Conservation (phyloP, 2,113 vertebrate genomes). For the Dinomys branickii region DNA sequence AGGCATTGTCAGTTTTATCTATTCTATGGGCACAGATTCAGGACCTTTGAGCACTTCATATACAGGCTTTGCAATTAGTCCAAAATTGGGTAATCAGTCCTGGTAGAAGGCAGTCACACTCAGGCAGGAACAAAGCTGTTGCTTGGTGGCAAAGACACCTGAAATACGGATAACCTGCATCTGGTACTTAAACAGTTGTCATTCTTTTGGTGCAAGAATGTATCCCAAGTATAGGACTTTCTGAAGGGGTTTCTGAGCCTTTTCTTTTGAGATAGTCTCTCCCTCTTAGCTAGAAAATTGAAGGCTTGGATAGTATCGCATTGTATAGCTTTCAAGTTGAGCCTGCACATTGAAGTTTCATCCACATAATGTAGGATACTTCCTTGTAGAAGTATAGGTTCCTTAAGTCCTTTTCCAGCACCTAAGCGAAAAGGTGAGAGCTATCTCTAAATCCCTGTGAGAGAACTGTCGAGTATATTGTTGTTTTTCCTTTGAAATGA, state of each 20-base stretch:
- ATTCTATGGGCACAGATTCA: neutral
- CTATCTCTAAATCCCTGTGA: neutral
- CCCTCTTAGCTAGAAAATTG: neutral
- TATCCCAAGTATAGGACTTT: neutral
- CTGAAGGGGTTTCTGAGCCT: no score
- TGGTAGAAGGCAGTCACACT: neutral
- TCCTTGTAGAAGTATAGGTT: neutral
- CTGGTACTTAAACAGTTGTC: neutral
- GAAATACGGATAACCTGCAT: neutral
- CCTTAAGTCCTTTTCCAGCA: neutral
- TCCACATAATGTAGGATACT: neutral
- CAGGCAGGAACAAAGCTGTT: neutral
- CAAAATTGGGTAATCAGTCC: neutral
- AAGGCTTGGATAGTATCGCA: neutral
- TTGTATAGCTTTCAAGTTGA: neutral
- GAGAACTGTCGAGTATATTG: neutral
- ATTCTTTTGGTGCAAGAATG: neutral
- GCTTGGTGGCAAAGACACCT: neutral
- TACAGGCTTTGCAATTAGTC: neutral
- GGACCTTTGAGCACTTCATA: neutral
- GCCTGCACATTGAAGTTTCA: neutral
- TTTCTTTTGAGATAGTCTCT: neutral
- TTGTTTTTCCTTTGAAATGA: neutral
- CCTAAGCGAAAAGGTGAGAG: neutral
- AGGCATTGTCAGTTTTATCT: neutral